These are phyloP conservation scores for Coptodon bakossiorum DNA, from an alignment of 2,113 vertebrate species.

Conservation along the genomic window DNA sequence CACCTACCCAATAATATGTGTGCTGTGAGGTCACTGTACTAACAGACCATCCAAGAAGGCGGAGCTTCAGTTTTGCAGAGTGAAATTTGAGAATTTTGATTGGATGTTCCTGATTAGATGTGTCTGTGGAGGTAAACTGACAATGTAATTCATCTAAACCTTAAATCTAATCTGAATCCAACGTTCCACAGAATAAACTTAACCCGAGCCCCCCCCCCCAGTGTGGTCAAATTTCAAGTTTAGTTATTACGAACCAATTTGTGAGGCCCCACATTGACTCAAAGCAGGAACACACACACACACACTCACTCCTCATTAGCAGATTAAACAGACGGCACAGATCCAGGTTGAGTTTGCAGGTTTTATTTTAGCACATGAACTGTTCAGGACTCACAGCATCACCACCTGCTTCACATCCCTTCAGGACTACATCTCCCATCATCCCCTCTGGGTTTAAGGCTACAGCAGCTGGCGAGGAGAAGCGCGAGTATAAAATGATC, in stretches of 20 bases:
- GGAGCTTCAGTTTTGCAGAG: not conserved
- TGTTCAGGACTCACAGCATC: not conserved
- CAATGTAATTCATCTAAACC: not conserved
- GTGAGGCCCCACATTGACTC: not conserved
- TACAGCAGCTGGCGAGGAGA: not conserved
- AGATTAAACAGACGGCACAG: not conserved
- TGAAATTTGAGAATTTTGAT: not conserved
- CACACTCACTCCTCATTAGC: not conserved
- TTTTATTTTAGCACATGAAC: conserved; percentile 31
- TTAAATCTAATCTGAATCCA: not conserved
- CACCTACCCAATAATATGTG: not conserved
- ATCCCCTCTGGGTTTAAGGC: conserved; percentile 34
- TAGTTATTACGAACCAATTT: not conserved
- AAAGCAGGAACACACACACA: not conserved
- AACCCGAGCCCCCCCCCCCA: not conserved
- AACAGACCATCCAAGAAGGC: not conserved
- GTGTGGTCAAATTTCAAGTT: not conserved
- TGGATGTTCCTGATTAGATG: not conserved
- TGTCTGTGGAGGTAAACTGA: not conserved
- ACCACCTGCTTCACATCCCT: not conserved
- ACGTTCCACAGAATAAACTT: not conserved
- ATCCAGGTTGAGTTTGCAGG: not conserved
- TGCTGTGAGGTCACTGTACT: not conserved
- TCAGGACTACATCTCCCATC: conserved; percentile 24
- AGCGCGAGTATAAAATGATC: not conserved